Conservation (phyloP, 1,140 invertebrate genomes). For the Manduca sexta region DNA sequence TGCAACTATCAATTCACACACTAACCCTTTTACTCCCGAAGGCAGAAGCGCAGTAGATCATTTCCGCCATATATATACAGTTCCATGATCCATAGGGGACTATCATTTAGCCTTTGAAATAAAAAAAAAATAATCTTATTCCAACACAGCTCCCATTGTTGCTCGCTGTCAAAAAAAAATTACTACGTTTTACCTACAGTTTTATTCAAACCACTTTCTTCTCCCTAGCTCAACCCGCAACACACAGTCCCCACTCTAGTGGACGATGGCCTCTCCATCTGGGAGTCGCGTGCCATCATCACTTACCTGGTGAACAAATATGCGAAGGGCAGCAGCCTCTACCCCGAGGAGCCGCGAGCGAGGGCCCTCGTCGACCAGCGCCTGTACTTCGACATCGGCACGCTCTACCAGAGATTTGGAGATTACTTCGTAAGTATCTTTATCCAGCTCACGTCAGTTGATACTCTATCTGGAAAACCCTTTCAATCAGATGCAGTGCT, state of each 20-base stretch:
- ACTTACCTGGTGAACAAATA: slow-evolving; percentile 83
- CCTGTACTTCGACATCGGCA: slow-evolving; percentile 84
- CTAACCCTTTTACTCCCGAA: no score
- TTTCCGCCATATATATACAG: no score
- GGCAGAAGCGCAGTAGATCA: no score
- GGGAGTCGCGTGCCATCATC: slow-evolving; percentile 83
- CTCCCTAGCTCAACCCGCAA: slow-evolving; percentile 78
- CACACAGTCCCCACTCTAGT: slow-evolving; percentile 81
- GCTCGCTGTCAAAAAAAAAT: no score
- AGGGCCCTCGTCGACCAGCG: slow-evolving; percentile 82
- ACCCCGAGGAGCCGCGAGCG: slow-evolving; percentile 82
- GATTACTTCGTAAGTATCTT: slow-evolving; percentile 71
- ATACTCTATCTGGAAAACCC: no score
- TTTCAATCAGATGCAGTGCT: no score
- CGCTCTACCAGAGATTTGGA: slow-evolving; percentile 77
- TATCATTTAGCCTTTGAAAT: no score
- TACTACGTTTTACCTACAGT: no score
- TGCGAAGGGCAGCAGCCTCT: slow-evolving; percentile 80
- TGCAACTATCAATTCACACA: no score
- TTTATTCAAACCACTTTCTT: background rate
- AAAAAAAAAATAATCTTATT: no score
- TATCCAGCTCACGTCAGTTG: background rate
- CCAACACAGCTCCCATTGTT: no score
- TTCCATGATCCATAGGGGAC: no score
- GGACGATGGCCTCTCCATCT: slow-evolving; percentile 79